Conservation (phyloP, 1,140 invertebrate genomes). For the Drosophila guanche region DNA sequence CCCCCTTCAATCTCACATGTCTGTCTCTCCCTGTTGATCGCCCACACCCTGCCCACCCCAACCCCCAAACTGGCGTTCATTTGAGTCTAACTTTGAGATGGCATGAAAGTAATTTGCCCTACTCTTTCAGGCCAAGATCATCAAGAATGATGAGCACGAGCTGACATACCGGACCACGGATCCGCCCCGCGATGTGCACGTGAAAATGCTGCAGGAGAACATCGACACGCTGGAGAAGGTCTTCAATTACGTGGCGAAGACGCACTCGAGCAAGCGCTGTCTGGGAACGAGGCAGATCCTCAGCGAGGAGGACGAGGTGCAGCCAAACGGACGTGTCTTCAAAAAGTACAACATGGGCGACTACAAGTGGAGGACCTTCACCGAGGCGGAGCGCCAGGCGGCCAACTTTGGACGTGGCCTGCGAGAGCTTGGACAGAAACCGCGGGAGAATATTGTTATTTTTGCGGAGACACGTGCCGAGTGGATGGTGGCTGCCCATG, state of each 20-base stretch:
- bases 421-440: constrained; percentile 87
- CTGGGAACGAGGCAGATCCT: constrained; percentile 96
- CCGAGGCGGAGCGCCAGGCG: constrained; percentile 90
- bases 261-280: constrained; percentile 90
- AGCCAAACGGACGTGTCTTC: constrained; percentile 96
- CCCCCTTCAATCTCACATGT: constrained; percentile 36
- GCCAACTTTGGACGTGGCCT: constrained; percentile 92
- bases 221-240: constrained; percentile 95
- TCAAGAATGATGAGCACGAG: constrained; percentile 80
- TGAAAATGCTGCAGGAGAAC: constrained; percentile 89
- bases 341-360: constrained; percentile 98
- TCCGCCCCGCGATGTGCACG: constrained; percentile 87
- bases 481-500: constrained; percentile 98
- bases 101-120: constrained; percentile 17
- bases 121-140: constrained; percentile 74
- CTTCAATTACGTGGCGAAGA: constrained; percentile 90
- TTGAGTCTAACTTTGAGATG: constrained; percentile 7
- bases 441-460: constrained; percentile 92
- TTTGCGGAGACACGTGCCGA: constrained; percentile 98
- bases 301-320: constrained; percentile 96
- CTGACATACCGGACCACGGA: constrained; percentile 90
- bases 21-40: constrained; percentile 36
- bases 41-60: constrained; percentile 4
- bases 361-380: constrained; percentile 95
- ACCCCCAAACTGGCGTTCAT: constrained; percentile 30